Evolutionary conservation across 1,140 invertebrate genomes (phyloP), one percentile per base, ranked within the genome.

Genomic region (Danaus melanippus): DNA sequence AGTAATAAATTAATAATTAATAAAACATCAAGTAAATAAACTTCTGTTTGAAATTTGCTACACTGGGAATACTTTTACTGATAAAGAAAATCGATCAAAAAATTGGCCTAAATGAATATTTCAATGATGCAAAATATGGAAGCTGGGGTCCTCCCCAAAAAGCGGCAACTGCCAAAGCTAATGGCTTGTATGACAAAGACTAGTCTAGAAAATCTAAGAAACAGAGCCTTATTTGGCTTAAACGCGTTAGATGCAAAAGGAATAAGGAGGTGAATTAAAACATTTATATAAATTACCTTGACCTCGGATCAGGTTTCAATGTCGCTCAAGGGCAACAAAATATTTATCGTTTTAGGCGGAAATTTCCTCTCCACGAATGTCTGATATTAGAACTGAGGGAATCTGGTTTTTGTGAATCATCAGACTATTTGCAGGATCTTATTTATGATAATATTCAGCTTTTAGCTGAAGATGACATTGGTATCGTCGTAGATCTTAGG

Each of bases 301-400:
- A 21, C 48, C 47, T 12, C 15, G 21, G 41, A 8, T 8, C n/a
- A n/a, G n/a, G 10, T 47, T 17, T 40, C 10, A 39, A 46, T 5
- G 8, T 32, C 11, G 12, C 12, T 46, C 45, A 10, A 46, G 41
- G 11, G 5, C 21, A 32, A 32, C 21, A 32, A 32, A 32, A 32
- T 32, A 32, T 32, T 32, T 50, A 42, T 48, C 40, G 12, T 40
- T 76, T 75, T 47, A 90, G 90, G 61, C 80, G 79, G 58, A 87
- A 87, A 44, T 52, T 87, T 12, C 88, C 89, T 0, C 66, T 86
- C 46, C 67, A 89, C 56, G 82, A 90, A 66, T 88, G 88, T 39
- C 62, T 90, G 0, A 66, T 90, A 10, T 52, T 87, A 10, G 89
- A 90, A 60, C 62, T 91, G 4, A 60, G 76, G 48, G 90, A 91